Conservation (phyloP, 2,888 invertebrate species). For the Acleris literana region DNA sequence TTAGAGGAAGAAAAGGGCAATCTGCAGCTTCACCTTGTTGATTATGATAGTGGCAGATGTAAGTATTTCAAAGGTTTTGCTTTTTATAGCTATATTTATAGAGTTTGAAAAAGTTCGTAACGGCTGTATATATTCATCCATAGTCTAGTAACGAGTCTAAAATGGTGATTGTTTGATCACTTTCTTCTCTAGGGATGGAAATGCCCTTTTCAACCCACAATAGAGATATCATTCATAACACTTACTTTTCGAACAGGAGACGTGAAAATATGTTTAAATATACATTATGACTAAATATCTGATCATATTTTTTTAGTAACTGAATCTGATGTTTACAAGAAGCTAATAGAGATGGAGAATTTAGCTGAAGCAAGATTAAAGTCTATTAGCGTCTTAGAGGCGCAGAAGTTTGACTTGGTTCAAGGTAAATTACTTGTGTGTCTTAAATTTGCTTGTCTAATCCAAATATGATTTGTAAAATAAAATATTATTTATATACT, state of each 20-base stretch:
- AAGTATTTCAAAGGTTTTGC: slow-evolving; percentile 51
- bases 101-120: too few species aligned
- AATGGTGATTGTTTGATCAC: too few species aligned
- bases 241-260: too few species aligned
- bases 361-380: slow-evolving; percentile 82
- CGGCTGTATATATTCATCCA: too few species aligned
- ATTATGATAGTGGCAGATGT: slow-evolving; percentile 89
- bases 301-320: slow-evolving; percentile 59
- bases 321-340: slow-evolving; percentile 78
- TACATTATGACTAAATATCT: neutral
- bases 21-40: slow-evolving; percentile 92
- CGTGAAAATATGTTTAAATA: too few species aligned
- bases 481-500: neutral
- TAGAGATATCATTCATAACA: too few species aligned
- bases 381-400: slow-evolving; percentile 84
- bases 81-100: too few species aligned
- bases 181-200: too few species aligned
- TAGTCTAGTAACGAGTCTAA: too few species aligned
- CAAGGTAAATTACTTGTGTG: slow-evolving; percentile 73
- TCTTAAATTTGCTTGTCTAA: neutral
- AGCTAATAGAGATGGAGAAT: slow-evolving; percentile 74
- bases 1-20: slow-evolving; percentile 96
- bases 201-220: too few species aligned
- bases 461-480: slow-evolving; percentile 20
- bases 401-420: slow-evolving; percentile 87